Base-by-base conservation (phyloP, 2,113 vertebrate species). In the Cephalopholis sonnerati region DNA sequence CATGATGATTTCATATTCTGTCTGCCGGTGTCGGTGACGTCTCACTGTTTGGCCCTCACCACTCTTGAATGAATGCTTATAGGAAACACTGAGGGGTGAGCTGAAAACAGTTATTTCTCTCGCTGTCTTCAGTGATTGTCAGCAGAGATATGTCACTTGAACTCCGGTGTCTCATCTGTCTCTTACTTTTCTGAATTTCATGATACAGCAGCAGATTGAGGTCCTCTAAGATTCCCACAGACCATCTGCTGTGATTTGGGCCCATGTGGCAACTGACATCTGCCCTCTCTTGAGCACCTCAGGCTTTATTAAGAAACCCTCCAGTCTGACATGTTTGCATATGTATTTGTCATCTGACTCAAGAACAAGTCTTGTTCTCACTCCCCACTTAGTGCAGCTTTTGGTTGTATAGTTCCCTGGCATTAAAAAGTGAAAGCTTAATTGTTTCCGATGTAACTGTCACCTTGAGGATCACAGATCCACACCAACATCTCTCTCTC, bases 261-360 rank as follows among this genome's bases (percentile, higher is more conserved):
- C 78, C 83, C 78, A 87, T 89, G 84, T 89, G 79, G 57, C 74
- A 58, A 29, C 75, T 79, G 64, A 72, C 89, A 79, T 90, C 85
- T 89, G 88, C 67, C 84, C 64, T 51, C 62, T 78, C 27, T 29
- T 77, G 6, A 7, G 7, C 18, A 41, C 84, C 64, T 74, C 41
- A 20, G 84, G 82, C 70, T 71, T 57, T 83, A 25, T 69, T 75
- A 82, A 73, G 50, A 78, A 82, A 84, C 77, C 8, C 13, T 32
- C 16, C 59, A 27, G 11, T 64, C 64, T 67, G 78, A 73, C 48
- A 61, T 75, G 51, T 77, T 70, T 75, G 41, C 9, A 20, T 65
- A 10, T 5, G 7, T 48, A 27, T 54, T 71, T 65, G 24, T 77
- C 32, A 0, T 59, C 12, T 44, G 13, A 81, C 53, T 77, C 25